phyloP scores from a whole-genome alignment of 1,140 invertebrate genomes.

The Tetranychus cinnabarinus region DNA sequence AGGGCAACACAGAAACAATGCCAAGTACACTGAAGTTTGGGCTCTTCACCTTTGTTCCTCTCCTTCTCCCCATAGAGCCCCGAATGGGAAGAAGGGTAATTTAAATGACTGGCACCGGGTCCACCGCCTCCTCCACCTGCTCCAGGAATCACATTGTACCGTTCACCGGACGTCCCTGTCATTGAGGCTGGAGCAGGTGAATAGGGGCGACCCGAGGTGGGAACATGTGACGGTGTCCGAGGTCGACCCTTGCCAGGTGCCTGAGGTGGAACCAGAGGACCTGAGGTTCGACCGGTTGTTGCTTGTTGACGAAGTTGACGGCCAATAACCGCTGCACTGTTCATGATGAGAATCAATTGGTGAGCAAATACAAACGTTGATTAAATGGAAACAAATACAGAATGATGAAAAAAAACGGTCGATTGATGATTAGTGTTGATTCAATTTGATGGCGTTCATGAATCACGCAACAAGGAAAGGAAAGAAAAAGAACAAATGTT shows the following conservation, averaged over 20 bases:
- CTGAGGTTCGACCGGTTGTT: constrained; percentile 8
- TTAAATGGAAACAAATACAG: no score
- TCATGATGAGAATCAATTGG: constrained; percentile 7
- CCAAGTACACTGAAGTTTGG: constrained; percentile 6
- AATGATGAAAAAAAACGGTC: no score
- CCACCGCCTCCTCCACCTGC: background rate
- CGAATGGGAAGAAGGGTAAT: background rate
- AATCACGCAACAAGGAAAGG: no score
- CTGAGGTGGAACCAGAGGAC: constrained; percentile 12
- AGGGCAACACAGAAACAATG: constrained; percentile 64
- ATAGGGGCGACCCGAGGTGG: background rate
- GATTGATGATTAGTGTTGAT: no score
- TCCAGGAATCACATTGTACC: background rate
- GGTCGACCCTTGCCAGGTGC: constrained; percentile 12
- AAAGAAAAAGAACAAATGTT: no score
- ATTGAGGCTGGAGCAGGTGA: constrained; percentile 8
- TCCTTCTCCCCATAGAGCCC: background rate
- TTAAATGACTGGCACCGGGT: background rate
- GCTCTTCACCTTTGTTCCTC: constrained; percentile 2
- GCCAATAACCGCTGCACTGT: constrained; percentile 17
- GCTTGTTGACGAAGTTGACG: constrained; percentile 17
- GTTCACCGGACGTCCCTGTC: constrained; percentile 6
- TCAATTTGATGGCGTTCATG: no score
- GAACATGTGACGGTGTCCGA: constrained; percentile 11
- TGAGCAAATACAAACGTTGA: background rate